Evolutionary conservation across 2,888 invertebrate species (phyloP), one percentile per base, ranked within the genome.

Genomic region (Drosophila mulleri): DNA sequence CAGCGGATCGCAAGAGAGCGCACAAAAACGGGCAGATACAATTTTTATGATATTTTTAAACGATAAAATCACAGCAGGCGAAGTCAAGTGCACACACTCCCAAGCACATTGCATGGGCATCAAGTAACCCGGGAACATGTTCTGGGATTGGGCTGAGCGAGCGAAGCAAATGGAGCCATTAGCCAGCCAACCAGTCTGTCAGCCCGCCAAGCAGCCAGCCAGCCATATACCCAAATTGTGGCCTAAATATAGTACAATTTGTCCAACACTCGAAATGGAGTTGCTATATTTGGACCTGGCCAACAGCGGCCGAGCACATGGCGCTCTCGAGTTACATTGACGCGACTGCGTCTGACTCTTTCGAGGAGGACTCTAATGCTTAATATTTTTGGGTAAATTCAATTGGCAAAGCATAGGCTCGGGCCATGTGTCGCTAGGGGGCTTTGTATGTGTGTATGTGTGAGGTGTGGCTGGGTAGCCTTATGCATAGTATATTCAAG

Each of bases 41-140:
- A 79, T 59, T 72, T 80, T 83, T 69, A 82, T 72, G 82, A 82
- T 85, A 85, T 85, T 85, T 85, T 84, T 86, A 84, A 85, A 85
- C 83, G 78, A 80, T 82, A 82, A 72, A 83, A 83, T 76, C 78
- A 71, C 78, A 76, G 80, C 80, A 76, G 82, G 80, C 83, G 87
- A 87, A 87, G 86, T 87, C 86, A 87, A 87, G 86, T 88, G 86
- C 88, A 83, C 59, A 75, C 66, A 72, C 65, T 59, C 64, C 64
- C 54, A 18, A 69, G 20, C 61, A 68, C 48, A 75, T 67, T 71
- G 84, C 83, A 83, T 71, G 70, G 84, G 86, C 84, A 83, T 83
- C 84, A 86, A 86, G 84, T 86, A 86, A 83, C 83, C 82, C 48
- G 65, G 47, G 47, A 41, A 29, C 63, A 47, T 32, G n/a, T n/a